Percentiles rank a stretch among this genome's conserved stretches.
Conservation (phyloP, 2,113 vertebrate species). For the Gopherus evgoodei region DNA sequence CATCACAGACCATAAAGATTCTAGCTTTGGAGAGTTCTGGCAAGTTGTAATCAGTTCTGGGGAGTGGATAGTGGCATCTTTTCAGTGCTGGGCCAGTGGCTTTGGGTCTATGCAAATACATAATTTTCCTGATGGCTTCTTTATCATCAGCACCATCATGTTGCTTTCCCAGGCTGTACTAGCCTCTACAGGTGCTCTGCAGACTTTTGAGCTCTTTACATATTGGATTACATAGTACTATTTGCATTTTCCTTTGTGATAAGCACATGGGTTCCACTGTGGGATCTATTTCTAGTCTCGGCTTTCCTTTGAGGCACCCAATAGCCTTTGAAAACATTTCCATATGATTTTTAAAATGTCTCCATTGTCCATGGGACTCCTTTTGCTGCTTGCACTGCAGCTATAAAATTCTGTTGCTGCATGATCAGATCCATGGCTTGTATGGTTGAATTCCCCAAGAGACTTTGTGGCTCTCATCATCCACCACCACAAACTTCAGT, state of each 20-base stretch:
- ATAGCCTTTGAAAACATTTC: too few species aligned
- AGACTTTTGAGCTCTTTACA: background rate
- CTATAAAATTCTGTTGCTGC: too few species aligned
- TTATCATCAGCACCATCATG: background rate
- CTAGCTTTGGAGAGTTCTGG: background rate
- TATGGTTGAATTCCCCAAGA: too few species aligned
- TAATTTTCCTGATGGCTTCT: background rate
- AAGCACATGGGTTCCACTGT: background rate
- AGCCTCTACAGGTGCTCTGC: background rate
- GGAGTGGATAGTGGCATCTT: background rate
- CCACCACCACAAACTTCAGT: background rate
- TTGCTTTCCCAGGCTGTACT: background rate
- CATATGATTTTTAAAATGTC: too few species aligned
- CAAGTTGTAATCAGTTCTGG: background rate
- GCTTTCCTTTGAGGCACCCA: too few species aligned
- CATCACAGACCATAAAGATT: background rate
- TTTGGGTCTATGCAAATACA: background rate
- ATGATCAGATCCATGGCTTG: too few species aligned
- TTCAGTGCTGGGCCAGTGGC: background rate
- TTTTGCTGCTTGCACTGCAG: too few species aligned
- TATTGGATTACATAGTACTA: background rate
- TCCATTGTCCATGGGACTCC: too few species aligned
- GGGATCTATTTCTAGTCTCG: background rate
- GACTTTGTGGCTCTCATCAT: too few species aligned
- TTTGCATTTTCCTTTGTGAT: background rate